A percentile compares a stretch with the other conserved stretches of the same genome.
phyloP scores from a whole-genome alignment of 2,113 vertebrate species.

The Terrapene triunguis region DNA sequence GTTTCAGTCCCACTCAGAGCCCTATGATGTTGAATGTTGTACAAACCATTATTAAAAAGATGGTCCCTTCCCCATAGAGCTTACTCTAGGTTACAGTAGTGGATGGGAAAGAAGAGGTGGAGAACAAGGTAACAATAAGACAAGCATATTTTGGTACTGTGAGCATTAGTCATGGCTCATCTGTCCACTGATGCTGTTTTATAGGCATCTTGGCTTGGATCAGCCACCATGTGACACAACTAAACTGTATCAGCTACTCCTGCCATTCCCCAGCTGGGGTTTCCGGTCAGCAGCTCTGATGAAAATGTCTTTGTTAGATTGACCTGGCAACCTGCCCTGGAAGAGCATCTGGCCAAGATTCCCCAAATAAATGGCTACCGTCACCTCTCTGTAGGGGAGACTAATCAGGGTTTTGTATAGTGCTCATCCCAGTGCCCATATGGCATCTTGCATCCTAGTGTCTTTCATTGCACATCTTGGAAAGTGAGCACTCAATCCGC shows the following conservation, averaged over 20 bases:
- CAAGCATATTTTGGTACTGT: background rate
- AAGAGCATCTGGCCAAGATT: background rate
- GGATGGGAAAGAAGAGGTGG: background rate
- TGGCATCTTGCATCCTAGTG: background rate
- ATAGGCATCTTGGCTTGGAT: background rate
- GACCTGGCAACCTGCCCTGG: background rate
- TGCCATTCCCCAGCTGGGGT: background rate
- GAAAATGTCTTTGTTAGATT: background rate
- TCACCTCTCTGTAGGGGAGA: background rate
- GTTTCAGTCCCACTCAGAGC: background rate
- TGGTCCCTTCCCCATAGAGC: background rate
- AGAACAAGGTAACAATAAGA: background rate
- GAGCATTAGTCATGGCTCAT: background rate
- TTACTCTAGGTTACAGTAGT: background rate
- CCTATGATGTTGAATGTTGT: background rate
- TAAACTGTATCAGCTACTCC: background rate
- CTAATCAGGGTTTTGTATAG: background rate
- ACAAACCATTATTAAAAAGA: background rate
- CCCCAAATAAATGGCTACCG: background rate
- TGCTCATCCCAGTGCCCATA: background rate
- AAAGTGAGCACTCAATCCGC: background rate
- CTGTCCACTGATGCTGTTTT: background rate
- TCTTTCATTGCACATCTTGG: background rate
- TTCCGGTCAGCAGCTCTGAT: background rate
- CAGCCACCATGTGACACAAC: background rate